Conservation (phyloP, 2,797 vertebrate species). For the Halcyon smyrnensis region DNA sequence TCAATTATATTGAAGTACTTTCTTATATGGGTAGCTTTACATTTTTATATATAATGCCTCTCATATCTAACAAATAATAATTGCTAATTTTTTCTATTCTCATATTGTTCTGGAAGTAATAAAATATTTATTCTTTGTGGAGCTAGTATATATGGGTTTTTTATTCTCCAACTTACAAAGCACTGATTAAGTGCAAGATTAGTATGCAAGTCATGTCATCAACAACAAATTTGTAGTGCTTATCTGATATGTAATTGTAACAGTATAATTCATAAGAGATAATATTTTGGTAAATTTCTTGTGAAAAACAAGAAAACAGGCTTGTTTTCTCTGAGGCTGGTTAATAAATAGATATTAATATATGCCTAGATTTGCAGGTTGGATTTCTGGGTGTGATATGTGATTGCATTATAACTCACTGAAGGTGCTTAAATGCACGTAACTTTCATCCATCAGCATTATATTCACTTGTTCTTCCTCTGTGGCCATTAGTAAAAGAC, state of each 20-base stretch:
- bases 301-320: conserved; percentile 59
- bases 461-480: conserved; percentile 70
- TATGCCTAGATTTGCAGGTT: conserved; percentile 58
- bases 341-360: conserved; percentile 72
- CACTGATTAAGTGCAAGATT: conserved; percentile 64
- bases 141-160: conserved; percentile 21
- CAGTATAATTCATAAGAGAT: conserved; percentile 54
- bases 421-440: conserved; percentile 54
- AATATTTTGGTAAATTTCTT: conserved; percentile 63
- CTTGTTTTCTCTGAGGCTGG: conserved; percentile 56
- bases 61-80: conserved; percentile 59
- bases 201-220: conserved; percentile 39
- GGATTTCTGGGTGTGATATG: conserved; percentile 35
- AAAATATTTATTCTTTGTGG: conserved; percentile 72
- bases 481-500: conserved; percentile 74
- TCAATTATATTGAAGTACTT: conserved; percentile 40
- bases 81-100: conserved; percentile 66
- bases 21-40: conserved; percentile 47
- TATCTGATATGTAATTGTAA: conserved; percentile 71
- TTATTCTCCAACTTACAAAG: conserved; percentile 66
- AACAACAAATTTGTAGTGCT: conserved; percentile 67
- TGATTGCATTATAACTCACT: conserved; percentile 67
- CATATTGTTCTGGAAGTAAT: conserved; percentile 64
- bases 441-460: conserved; percentile 75
- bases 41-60: conserved; percentile 44